These are phyloP conservation scores for Eupsilia transversa DNA, from an alignment of 2,888 invertebrate genomes.

Conservation along the genomic window DNA sequence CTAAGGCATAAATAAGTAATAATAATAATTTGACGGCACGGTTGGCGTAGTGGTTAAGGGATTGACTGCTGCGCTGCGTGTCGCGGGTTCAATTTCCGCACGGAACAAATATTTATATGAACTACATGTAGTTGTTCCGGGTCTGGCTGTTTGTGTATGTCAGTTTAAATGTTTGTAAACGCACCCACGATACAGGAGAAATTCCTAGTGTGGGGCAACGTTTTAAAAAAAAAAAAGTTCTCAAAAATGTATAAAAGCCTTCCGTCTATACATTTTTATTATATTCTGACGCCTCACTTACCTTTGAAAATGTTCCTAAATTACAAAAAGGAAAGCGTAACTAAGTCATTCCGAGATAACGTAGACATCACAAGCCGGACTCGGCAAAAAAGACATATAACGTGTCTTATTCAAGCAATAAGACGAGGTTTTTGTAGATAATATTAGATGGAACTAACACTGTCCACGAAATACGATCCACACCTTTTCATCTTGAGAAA, in stretches of 20 bases:
- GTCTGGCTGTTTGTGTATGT: no score
- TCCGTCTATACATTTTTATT: not conserved
- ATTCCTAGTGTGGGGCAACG: no score
- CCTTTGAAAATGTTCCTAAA: constrained; percentile 28
- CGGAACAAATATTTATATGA: no score
- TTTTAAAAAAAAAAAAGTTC: no score
- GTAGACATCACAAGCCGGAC: constrained; percentile 23
- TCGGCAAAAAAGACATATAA: constrained; percentile 18
- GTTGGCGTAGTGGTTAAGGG: no score
- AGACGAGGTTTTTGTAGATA: constrained; percentile 45
- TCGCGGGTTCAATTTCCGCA: no score
- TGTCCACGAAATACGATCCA: constrained; percentile 49
- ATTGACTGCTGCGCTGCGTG: no score
- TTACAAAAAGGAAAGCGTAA: constrained; percentile 38
- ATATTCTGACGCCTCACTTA: not conserved
- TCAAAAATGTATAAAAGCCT: not conserved
- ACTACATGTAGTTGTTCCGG: no score
- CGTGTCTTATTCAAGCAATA: constrained; percentile 31
- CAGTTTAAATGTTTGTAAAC: no score
- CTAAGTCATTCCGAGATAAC: constrained; percentile 21
- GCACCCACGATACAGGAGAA: no score
- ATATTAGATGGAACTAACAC: constrained; percentile 37
- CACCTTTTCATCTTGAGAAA: constrained; percentile 62
- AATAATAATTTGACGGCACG: no score
- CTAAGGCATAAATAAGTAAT: not conserved